Conservation (phyloP, 2,888 invertebrate species). For the Alcis repandata region DNA sequence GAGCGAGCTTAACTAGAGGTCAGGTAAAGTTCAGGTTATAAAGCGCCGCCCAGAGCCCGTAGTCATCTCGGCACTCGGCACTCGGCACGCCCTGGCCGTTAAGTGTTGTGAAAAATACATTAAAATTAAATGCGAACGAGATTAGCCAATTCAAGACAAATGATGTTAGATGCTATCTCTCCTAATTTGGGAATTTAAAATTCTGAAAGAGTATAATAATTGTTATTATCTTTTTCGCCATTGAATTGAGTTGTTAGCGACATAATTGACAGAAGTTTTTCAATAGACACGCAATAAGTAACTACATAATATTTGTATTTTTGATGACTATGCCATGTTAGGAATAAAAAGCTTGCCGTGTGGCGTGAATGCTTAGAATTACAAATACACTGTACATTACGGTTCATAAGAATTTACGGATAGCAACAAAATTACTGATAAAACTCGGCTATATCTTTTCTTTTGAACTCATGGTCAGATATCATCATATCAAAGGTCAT, state of each 20-base stretch:
- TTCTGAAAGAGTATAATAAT: neutral
- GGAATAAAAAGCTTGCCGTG: no score
- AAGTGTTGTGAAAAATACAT: slow-evolving; percentile 52
- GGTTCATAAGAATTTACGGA: neutral
- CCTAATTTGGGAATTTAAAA: slow-evolving; percentile 10
- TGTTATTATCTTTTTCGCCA: slow-evolving; percentile 2
- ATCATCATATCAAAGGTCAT: slow-evolving; percentile 18
- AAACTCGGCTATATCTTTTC: slow-evolving; percentile 21
- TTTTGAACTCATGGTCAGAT: slow-evolving; percentile 28
- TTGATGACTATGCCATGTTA: no score
- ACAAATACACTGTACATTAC: neutral
- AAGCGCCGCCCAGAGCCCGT: slow-evolving; percentile 53
- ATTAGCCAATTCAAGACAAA: slow-evolving; percentile 40
- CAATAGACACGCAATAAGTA: no score
- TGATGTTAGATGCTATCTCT: slow-evolving; percentile 37
- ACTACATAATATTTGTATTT: no score
- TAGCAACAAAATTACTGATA: slow-evolving; percentile 17
- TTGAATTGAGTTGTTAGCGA: neutral
- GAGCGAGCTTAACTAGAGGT: slow-evolving; percentile 60
- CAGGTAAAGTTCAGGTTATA: slow-evolving; percentile 68
- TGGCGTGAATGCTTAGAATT: no score
- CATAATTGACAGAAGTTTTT: neutral
- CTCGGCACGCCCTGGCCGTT: slow-evolving; percentile 48
- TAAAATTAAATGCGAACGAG: slow-evolving; percentile 43
- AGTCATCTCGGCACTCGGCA: slow-evolving; percentile 54